These are phyloP conservation scores for Augochlora pura DNA, from an alignment of 1,140 invertebrate genomes.

Conservation along the genomic window DNA sequence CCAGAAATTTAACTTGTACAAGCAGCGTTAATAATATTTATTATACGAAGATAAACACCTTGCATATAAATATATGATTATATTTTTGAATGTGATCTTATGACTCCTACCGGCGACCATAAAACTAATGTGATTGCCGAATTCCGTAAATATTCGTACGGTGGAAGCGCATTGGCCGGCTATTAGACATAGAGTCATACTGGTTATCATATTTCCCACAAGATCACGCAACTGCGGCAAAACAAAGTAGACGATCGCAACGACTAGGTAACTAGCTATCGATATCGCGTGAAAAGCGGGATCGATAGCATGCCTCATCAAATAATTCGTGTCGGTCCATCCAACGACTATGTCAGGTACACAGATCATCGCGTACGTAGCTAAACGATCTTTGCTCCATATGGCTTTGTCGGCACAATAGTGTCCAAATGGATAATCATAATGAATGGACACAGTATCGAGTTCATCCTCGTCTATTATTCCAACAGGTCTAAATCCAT, in stretches of 20 bases:
- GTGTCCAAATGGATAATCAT: conserved; percentile 87
- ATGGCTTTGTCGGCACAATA: conserved; percentile 90
- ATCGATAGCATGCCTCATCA: conserved; percentile 87
- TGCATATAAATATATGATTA: too few relatives aligned
- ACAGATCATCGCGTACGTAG: conserved; percentile 87
- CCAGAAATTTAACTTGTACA: too few relatives aligned
- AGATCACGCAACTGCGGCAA: conserved; percentile 90
- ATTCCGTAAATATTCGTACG: conserved; percentile 89
- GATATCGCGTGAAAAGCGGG: conserved; percentile 87
- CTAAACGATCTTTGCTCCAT: conserved; percentile 72
- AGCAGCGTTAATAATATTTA: too few relatives aligned
- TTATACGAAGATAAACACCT: too few relatives aligned
- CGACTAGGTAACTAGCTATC: conserved; percentile 86
- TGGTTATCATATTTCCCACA: conserved; percentile 91
- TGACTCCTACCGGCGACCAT: conserved; percentile 84
- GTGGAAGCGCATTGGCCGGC: conserved; percentile 87
- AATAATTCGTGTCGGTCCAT: conserved; percentile 86
- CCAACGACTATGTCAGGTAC: conserved; percentile 84
- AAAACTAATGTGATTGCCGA: conserved; percentile 89
- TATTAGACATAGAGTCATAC: conserved; percentile 88
- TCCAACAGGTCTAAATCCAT: conserved; percentile 72
- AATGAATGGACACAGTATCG: conserved; percentile 78
- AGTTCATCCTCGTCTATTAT: conserved; percentile 74
- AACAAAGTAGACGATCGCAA: conserved; percentile 91
- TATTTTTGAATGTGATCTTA: not conserved